phyloP scores from a whole-genome alignment of 2,888 invertebrate genomes.

The Drosophila formosana region DNA sequence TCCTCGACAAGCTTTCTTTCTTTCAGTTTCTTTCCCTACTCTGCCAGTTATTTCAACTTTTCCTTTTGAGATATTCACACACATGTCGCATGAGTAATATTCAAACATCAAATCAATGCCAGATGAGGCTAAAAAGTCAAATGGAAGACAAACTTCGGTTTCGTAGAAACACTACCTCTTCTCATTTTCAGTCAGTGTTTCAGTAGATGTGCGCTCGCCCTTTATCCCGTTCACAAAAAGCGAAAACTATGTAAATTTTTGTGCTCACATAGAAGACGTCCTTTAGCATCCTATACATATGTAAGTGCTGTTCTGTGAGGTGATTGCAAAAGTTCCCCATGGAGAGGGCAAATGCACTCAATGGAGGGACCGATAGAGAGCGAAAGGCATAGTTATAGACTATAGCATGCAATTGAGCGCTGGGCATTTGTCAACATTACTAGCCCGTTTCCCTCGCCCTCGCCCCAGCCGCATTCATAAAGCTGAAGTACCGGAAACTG shows the following conservation, averaged over 20 bases:
- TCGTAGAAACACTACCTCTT: slow-evolving; percentile 1
- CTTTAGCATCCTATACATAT: slow-evolving; percentile 32
- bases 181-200: neutral
- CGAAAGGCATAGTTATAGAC: slow-evolving; percentile 21
- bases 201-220: too few relatives aligned
- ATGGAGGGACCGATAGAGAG: slow-evolving; percentile 25
- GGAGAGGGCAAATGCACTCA: slow-evolving; percentile 36
- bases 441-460: neutral
- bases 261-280: slow-evolving; percentile 27
- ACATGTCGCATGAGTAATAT: slow-evolving; percentile 54
- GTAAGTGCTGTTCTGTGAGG: slow-evolving; percentile 28
- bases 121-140: slow-evolving; percentile 50
- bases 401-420: slow-evolving; percentile 50
- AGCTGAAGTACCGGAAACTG: slow-evolving; percentile 50
- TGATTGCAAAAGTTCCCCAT: slow-evolving; percentile 25
- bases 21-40: neutral
- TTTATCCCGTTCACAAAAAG: neutral
- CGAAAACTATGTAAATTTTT: slow-evolving; percentile 48
- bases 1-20: slow-evolving; percentile 11
- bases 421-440: slow-evolving; percentile 61
- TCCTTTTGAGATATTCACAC: slow-evolving; percentile 41
- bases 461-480: slow-evolving; percentile 26
- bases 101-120: slow-evolving; percentile 59
- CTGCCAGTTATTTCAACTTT: slow-evolving; percentile 10
- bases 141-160: slow-evolving; percentile 44